phyloP scores from a whole-genome alignment of 2,113 vertebrate species.

The Periophthalmodon schlosseri region DNA sequence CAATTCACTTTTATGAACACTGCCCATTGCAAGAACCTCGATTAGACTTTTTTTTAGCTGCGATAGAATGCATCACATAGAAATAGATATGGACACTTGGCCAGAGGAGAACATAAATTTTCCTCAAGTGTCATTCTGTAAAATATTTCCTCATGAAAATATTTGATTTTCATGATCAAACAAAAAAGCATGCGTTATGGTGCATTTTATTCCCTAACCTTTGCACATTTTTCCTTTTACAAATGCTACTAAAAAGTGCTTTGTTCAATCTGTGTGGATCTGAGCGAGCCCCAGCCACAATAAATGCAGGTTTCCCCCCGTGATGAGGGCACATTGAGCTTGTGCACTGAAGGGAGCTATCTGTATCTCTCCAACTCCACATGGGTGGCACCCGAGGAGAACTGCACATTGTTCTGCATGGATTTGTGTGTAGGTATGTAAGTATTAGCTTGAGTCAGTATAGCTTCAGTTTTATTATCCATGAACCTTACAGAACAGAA shows the following conservation, averaged over 20 bases:
- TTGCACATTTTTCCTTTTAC: conserved; percentile 34
- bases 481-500: conserved; percentile 1
- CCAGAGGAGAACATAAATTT: conserved; percentile 21
- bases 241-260: conserved; percentile 56
- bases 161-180: conserved; percentile 34
- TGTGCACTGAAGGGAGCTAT: conserved; percentile 71
- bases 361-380: conserved; percentile 62
- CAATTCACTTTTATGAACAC: too few species aligned
- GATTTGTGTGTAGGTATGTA: background rate
- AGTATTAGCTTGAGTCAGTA: conserved; percentile 2
- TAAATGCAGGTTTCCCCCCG: conserved; percentile 67
- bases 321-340: conserved; percentile 74
- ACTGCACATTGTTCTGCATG: conserved; percentile 18
- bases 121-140: conserved; percentile 11
- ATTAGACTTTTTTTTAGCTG: background rate
- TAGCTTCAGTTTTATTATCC: background rate
- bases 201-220: conserved; percentile 25
- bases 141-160: conserved; percentile 15
- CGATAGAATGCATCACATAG: conserved; percentile 44
- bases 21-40: too few species aligned
- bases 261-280: conserved; percentile 53
- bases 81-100: conserved; percentile 46
- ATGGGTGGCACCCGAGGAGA: conserved; percentile 66
- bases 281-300: conserved; percentile 55
- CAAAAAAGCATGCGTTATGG: conserved; percentile 37